Evolutionary conservation across 2,797 vertebrate species (phyloP).

Genomic region (Clarias laeviceps): DNA sequence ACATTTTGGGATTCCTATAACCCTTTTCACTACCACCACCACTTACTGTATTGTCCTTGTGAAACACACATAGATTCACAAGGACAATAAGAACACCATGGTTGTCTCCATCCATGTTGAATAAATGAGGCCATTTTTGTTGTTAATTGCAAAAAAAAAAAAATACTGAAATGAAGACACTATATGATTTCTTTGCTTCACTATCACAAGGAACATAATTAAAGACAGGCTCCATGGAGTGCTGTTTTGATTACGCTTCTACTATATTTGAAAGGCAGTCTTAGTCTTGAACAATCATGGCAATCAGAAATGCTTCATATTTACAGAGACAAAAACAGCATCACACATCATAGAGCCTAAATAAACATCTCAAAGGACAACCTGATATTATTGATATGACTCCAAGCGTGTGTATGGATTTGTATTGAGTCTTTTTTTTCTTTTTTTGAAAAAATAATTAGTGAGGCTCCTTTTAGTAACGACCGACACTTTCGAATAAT

Average conservation of each 20-base stretch:
- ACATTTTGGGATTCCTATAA: background rate
- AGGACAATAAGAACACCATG: too few species aligned
- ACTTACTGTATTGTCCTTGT: too few species aligned
- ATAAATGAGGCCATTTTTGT: background rate
- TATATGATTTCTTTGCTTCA: background rate
- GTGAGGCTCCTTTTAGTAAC: slow-evolving; percentile 43
- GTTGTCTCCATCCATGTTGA: background rate
- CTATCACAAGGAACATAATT: slow-evolving; percentile 7
- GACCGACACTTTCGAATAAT: slow-evolving; percentile 39
- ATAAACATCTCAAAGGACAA: slow-evolving; percentile 37
- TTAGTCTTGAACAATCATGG: background rate
- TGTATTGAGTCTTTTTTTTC: slow-evolving; percentile 37
- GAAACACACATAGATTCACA: background rate
- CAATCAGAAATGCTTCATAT: slow-evolving; percentile 14
- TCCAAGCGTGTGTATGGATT: slow-evolving; percentile 36
- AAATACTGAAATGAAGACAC: background rate
- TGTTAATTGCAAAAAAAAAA: background rate
- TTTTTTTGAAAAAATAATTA: slow-evolving; percentile 41
- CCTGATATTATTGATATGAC: slow-evolving; percentile 32
- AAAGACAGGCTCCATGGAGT: background rate
- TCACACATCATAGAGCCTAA: slow-evolving; percentile 11
- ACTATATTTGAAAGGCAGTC: slow-evolving; percentile 6
- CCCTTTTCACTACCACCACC: too few species aligned
- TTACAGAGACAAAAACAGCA: background rate
- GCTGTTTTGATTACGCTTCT: slow-evolving; percentile 19